Base-by-base conservation (phyloP, 2,113 vertebrate species). In the Tricholaema leucomelas region DNA sequence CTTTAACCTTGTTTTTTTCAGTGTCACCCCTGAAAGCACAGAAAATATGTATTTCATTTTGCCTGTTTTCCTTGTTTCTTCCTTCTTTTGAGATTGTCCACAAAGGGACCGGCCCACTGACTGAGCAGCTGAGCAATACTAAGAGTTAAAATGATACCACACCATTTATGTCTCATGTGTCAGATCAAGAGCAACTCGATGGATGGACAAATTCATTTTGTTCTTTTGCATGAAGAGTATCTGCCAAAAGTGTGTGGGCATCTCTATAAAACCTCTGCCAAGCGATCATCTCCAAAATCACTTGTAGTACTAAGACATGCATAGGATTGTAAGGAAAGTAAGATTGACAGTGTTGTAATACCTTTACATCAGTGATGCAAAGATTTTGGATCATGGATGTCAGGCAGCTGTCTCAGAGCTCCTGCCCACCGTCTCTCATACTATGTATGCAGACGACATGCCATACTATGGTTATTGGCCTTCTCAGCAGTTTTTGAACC, bases 371-470 rank as follows among this genome's bases (percentile, higher is more conserved):
- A 55, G 56, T 50, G 76, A n/a, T 25, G 21, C 23, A 44, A 64
- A 46, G 8, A 2, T 40, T 61, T 54, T 80, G 80, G 80, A 55
- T 27, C 46, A 5, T 4, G 69, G 46, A 9, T 66, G 36, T 85
- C 67, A 50, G 66, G 23, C 54, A 77, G 25, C 50, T 55, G 21
- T 75, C 85, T 77, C 50, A 40, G 54, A 82, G 64, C 50, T 76
- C 42, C 35, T 36, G 28, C 42, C n/a, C 54, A 5, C 30, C 10
- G 2, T 60, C 67, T 44, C 31, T 55, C 16, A 5, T 11, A 8
- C 0, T 0, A 21, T 6, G 28, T 19, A 9, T 46, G 42, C 70
- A 63, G 63, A 16, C 11, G 42, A 11, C 67, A 5, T 2, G 35
- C 38, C 67, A 5, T 2, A n/a, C 38, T 65, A 6, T 0, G 3